Percentiles rank a stretch among this genome's conserved stretches.
Evolutionary conservation across 2,888 invertebrate genomes (phyloP).

Genomic region (Melipona bicolor): DNA sequence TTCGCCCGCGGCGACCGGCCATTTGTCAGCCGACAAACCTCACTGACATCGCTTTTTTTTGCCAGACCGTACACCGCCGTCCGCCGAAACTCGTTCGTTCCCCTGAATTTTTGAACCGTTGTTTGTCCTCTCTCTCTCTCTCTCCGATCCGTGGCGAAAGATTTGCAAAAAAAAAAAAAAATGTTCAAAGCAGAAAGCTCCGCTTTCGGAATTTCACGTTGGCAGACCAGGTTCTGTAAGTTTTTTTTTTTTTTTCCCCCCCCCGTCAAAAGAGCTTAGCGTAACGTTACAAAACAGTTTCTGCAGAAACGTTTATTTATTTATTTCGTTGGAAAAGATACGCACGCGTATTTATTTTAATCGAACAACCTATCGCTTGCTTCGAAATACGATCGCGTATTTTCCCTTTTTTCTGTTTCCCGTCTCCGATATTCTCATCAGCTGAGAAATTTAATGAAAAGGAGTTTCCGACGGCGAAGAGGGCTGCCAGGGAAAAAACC

Average conservation of each 20-base stretch:
- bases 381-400: neutral
- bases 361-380: constrained; percentile 2
- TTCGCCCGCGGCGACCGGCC: constrained; percentile 42
- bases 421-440: constrained; percentile 13
- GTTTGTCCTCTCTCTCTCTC: constrained; percentile 5
- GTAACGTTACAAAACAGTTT: neutral
- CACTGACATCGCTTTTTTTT: constrained; percentile 36
- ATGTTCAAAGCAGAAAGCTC: neutral
- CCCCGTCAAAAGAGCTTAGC: neutral
- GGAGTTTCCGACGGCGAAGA: constrained; percentile 49
- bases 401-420: neutral
- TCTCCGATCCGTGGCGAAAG: neutral
- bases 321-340: constrained; percentile 2
- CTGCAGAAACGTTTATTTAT: neutral
- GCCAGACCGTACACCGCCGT: neutral
- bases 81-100: constrained; percentile 23
- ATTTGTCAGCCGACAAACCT: constrained; percentile 57
- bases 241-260: neutral
- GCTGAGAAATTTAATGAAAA: constrained; percentile 58
- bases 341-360: neutral
- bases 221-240: neutral
- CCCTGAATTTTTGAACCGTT: constrained; percentile 33
- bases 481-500: constrained; percentile 36
- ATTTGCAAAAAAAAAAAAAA: neutral
- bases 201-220: neutral